These are phyloP conservation scores for Anguilla megastoma DNA, from an alignment of 2,797 vertebrate genomes.

Conservation along the genomic window DNA sequence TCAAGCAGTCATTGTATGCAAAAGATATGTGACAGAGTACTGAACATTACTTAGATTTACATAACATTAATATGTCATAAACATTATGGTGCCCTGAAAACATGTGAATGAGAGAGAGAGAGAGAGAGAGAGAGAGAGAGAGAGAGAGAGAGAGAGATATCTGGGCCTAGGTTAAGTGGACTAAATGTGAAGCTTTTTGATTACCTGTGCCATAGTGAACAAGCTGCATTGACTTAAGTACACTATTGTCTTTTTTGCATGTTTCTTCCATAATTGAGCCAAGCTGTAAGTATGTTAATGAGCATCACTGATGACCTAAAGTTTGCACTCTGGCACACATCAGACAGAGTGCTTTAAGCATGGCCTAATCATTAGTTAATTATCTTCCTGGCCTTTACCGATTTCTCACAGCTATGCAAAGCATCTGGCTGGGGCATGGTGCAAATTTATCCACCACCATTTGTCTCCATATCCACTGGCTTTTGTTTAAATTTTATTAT, in stretches of 20 bases:
- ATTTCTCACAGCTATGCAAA: slow-evolving; percentile 13
- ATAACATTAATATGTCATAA: no score
- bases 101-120: no score
- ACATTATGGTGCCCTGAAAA: no score
- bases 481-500: slow-evolving; percentile 30
- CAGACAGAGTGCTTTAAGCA: neutral
- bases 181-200: neutral
- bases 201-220: neutral
- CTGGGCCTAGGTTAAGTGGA: neutral
- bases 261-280: neutral
- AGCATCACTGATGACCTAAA: slow-evolving; percentile 5
- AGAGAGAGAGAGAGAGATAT: neutral
- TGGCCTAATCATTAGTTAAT: slow-evolving; percentile 19
- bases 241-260: neutral
- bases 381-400: neutral
- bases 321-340: slow-evolving; percentile 13
- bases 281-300: slow-evolving; percentile 13
- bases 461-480: slow-evolving; percentile 10
- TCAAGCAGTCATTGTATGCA: no score
- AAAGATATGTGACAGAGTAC: no score
- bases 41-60: no score
- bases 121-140: no score
- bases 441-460: slow-evolving; percentile 10
- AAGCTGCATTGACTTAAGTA: neutral
- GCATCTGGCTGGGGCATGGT: slow-evolving; percentile 25